A percentile compares a stretch with the other conserved stretches of the same genome.
Conservation (phyloP, 2,888 invertebrate genomes). For the Augiades crinisus region DNA sequence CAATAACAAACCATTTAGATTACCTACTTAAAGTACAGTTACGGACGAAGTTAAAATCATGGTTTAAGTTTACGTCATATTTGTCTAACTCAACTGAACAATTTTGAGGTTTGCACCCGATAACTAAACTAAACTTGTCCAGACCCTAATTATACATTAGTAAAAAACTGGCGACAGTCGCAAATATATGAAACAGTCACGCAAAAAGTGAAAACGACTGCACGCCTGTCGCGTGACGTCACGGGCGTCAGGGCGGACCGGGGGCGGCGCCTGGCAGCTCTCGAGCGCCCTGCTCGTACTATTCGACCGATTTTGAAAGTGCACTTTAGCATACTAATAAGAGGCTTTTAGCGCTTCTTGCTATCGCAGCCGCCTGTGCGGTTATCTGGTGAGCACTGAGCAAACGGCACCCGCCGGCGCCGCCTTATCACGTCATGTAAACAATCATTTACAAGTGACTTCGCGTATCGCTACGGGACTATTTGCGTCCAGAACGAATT, state of each 20-base stretch:
- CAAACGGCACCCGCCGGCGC: constrained; percentile 70
- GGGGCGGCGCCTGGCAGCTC: constrained; percentile 66
- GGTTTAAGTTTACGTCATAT: constrained; percentile 42
- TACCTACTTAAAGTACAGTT: constrained; percentile 1
- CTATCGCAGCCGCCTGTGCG: constrained; percentile 50
- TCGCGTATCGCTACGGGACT: constrained; percentile 57
- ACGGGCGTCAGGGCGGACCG: constrained; percentile 74
- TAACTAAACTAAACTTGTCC: constrained; percentile 65
- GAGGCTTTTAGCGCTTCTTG: constrained; percentile 71
- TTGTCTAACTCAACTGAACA: constrained; percentile 45
- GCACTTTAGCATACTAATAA: constrained; percentile 60
- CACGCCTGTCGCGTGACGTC: constrained; percentile 69
- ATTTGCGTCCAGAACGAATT: constrained; percentile 60
- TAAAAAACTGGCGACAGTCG: constrained; percentile 78
- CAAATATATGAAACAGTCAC: constrained; percentile 68
- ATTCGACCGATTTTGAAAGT: constrained; percentile 55
- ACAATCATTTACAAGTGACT: constrained; percentile 71
- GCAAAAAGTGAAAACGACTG: constrained; percentile 68
- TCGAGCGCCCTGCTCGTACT: constrained; percentile 45
- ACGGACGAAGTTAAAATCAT: background rate
- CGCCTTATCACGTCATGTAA: constrained; percentile 71
- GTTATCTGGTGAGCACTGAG: constrained; percentile 56
- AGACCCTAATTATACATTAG: constrained; percentile 69
- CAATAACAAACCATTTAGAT: constrained; percentile 35
- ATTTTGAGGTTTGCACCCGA: constrained; percentile 52